A percentile compares a stretch with the other conserved stretches of the same genome.
Conservation (phyloP, 2,797 vertebrate genomes). For the Gobio occitaniae region DNA sequence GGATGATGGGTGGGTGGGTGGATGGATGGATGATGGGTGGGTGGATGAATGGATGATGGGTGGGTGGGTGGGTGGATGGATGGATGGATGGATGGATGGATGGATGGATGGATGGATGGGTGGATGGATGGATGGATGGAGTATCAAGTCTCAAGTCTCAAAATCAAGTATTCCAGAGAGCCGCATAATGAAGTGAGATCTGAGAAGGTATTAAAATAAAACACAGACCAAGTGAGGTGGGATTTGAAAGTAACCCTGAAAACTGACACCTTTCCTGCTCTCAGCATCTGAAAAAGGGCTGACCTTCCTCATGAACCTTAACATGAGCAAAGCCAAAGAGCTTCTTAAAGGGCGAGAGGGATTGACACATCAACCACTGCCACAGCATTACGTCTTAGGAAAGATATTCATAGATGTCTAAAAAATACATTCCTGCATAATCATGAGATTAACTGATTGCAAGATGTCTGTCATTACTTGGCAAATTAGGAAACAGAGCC, state of each 20-base stretch:
- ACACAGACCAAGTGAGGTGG: neutral
- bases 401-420: neutral
- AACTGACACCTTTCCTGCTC: neutral
- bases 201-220: neutral
- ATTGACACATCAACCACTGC: neutral
- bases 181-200: neutral
- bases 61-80: no score
- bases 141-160: no score
- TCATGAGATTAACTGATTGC: neutral
- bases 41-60: no score
- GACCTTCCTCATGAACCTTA: slow-evolving; percentile 3
- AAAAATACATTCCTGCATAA: neutral
- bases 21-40: no score
- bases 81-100: no score
- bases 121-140: no score
- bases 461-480: neutral
- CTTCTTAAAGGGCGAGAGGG: neutral
- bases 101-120: no score
- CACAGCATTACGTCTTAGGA: neutral
- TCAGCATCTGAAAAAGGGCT: neutral
- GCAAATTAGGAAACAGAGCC: neutral
- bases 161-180: neutral
- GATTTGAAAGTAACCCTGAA: neutral
- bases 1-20: no score
- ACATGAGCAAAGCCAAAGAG: neutral